phyloP scores from a whole-genome alignment of 2,113 vertebrate species.

The Microcebus griseorufus region DNA sequence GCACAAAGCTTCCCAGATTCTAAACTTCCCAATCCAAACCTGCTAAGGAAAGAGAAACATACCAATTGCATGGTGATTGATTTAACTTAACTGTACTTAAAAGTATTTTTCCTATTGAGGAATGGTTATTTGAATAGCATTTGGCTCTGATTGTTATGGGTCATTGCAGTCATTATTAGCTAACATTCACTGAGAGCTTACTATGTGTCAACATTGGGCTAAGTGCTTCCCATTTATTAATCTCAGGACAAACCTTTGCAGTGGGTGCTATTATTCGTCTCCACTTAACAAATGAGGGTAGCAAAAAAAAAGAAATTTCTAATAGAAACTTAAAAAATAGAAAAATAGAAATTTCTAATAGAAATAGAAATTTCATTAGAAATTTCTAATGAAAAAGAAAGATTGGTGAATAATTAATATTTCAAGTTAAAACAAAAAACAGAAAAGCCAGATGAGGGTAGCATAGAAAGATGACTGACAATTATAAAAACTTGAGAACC shows the following conservation, averaged over 20 bases:
- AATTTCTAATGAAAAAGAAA: neutral
- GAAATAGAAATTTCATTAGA: too few relatives aligned
- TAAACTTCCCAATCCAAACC: neutral
- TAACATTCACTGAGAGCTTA: neutral
- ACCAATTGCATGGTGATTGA: neutral
- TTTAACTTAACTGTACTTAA: neutral
- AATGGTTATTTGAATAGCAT: neutral
- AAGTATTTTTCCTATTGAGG: neutral
- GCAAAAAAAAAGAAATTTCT: too few relatives aligned
- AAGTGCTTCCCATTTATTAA: neutral
- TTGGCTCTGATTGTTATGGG: neutral
- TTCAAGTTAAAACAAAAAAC: neutral
- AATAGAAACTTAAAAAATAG: too few relatives aligned
- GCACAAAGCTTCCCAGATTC: neutral
- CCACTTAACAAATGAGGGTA: neutral
- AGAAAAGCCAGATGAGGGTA: neutral
- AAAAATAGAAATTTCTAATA: too few relatives aligned
- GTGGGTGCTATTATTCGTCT: neutral
- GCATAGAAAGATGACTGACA: neutral
- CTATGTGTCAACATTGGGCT: neutral
- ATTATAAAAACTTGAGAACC: neutral
- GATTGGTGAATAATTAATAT: neutral
- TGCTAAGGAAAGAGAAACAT: neutral
- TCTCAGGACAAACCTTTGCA: neutral
- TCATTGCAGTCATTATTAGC: neutral